phyloP scores from a whole-genome alignment of 1,140 invertebrate genomes.

The Hermetia illucens region DNA sequence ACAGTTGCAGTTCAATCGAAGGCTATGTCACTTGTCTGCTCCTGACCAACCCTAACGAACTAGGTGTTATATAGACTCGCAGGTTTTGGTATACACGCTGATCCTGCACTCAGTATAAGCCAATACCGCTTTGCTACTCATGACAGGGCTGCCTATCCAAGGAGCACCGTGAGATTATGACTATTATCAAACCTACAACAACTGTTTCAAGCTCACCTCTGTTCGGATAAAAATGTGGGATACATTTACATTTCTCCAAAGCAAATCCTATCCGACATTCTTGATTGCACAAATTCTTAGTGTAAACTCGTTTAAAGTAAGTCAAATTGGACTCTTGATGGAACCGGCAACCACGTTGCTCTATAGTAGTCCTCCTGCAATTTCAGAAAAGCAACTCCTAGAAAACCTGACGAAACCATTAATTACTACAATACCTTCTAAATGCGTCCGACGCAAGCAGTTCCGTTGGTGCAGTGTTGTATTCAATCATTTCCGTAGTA shows the following conservation, averaged over 20 bases:
- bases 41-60: too few relatives aligned
- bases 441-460: slow-evolving; percentile 5
- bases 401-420: too few relatives aligned
- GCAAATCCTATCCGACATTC: slow-evolving; percentile 45
- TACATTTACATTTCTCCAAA: slow-evolving; percentile 41
- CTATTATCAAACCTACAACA: too few relatives aligned
- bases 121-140: too few relatives aligned
- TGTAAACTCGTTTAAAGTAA: slow-evolving; percentile 45
- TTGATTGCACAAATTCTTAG: slow-evolving; percentile 46
- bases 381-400: slow-evolving; percentile 1
- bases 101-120: too few relatives aligned
- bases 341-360: slow-evolving; percentile 43
- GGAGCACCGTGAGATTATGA: too few relatives aligned
- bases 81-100: too few relatives aligned
- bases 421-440: neutral
- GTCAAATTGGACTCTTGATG: slow-evolving; percentile 41
- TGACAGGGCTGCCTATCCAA: too few relatives aligned
- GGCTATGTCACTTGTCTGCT: too few relatives aligned
- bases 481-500: slow-evolving; percentile 17
- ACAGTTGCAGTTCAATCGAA: too few relatives aligned
- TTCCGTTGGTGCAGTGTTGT: slow-evolving; percentile 17
- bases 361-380: slow-evolving; percentile 13
- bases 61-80: too few relatives aligned
- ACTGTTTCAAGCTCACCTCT: too few relatives aligned
- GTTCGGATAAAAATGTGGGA: slow-evolving; percentile 42